Evolutionary conservation across 1,140 invertebrate genomes (phyloP).

Genomic region (Drosophila navojoa): DNA sequence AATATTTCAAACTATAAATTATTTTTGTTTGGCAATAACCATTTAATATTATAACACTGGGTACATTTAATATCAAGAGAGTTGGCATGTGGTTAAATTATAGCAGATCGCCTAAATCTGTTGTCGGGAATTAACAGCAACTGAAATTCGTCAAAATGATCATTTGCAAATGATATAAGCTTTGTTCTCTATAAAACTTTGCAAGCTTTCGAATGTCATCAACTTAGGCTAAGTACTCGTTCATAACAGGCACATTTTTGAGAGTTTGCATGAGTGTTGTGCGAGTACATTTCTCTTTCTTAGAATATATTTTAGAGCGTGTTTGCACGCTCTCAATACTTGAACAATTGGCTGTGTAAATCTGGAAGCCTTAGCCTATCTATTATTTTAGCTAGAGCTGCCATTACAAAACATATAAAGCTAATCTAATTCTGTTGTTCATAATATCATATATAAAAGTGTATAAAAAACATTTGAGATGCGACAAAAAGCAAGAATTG

Average conservation of each 20-base stretch:
- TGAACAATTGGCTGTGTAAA: conserved; percentile 67
- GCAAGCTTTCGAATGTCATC: conserved; percentile 5
- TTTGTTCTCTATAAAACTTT: background rate
- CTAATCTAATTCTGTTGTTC: conserved; percentile 50
- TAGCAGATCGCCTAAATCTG: conserved; percentile 7
- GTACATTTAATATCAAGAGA: conserved; percentile 41
- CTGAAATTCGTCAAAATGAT: background rate
- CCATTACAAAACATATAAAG: conserved; percentile 63
- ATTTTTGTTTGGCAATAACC: conserved; percentile 50
- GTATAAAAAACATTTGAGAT: conserved; percentile 66
- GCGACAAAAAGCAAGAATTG: conserved; percentile 67
- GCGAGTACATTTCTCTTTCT: conserved; percentile 42
- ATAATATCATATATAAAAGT: conserved; percentile 60
- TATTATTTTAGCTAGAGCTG: conserved; percentile 46
- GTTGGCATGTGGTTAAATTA: conserved; percentile 26
- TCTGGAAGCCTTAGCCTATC: conserved; percentile 48
- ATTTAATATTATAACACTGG: conserved; percentile 64
- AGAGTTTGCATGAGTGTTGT: conserved; percentile 41
- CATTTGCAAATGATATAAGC: conserved; percentile 9
- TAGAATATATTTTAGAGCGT: conserved; percentile 55
- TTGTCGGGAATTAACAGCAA: background rate
- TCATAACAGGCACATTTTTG: conserved; percentile 46
- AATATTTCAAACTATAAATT: conserved; percentile 24
- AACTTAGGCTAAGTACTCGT: conserved; percentile 21
- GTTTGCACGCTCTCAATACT: conserved; percentile 66